phyloP scores from a whole-genome alignment of 2,797 vertebrate species.

The Sebastes vulpes region DNA sequence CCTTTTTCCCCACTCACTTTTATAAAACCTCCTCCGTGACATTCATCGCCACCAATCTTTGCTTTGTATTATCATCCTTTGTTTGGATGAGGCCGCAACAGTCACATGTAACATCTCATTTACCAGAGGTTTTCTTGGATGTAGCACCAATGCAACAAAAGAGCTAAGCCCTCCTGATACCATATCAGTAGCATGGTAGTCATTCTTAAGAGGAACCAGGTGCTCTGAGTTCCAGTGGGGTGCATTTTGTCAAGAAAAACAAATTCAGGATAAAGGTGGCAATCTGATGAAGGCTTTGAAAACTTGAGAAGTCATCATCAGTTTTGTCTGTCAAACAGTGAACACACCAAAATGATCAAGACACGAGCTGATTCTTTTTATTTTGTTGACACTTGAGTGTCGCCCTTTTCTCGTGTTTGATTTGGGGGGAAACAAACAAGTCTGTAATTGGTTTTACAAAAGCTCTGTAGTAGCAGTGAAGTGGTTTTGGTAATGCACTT shows the following conservation, averaged over 20 bases:
- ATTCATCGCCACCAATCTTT: background rate
- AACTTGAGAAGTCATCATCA: background rate
- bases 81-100: background rate
- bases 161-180: background rate
- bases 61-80: background rate
- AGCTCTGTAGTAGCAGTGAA: background rate
- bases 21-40: background rate
- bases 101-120: background rate
- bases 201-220: slow-evolving; percentile 14
- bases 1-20: background rate
- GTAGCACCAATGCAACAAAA: background rate
- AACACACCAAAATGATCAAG: background rate
- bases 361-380: background rate
- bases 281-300: background rate
- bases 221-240: background rate
- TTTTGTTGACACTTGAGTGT: background rate
- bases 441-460: background rate
- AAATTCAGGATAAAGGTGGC: background rate
- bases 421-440: background rate
- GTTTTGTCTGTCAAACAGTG: background rate
- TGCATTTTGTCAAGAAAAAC: background rate
- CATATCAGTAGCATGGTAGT: background rate
- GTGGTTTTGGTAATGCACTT: background rate
- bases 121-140: background rate
- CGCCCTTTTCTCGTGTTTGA: background rate